Conservation (phyloP, 2,797 vertebrate species). For the Yasuhikotakia modesta region DNA sequence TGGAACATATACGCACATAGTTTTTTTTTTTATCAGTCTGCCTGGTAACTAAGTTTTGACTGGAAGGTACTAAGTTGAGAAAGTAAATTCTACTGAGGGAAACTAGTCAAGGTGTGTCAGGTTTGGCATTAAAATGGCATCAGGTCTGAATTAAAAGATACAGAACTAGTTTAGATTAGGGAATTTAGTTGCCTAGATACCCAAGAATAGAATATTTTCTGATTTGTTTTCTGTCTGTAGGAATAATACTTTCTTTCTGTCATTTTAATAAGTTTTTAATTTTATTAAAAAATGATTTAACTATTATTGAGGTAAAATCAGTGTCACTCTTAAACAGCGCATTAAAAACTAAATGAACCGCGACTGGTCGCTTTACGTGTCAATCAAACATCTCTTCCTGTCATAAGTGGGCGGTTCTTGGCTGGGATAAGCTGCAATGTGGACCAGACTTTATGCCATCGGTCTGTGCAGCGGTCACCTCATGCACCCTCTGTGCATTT, state of each 20-base stretch:
- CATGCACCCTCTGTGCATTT: neutral
- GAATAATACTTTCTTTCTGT: neutral
- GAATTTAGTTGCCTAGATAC: too few relatives aligned
- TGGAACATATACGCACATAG: too few relatives aligned
- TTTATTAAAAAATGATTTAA: rapidly evolving
- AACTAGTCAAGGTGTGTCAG: too few relatives aligned
- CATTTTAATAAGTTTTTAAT: neutral
- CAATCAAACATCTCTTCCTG: neutral
- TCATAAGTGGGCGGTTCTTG: neutral
- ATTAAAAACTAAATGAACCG: neutral
- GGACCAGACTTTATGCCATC: neutral
- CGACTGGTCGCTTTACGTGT: neutral
- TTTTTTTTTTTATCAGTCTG: too few relatives aligned
- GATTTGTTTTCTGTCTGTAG: too few relatives aligned
- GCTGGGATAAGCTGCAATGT: neutral
- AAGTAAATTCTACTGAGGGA: too few relatives aligned
- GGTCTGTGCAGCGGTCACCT: neutral
- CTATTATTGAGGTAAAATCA: neutral
- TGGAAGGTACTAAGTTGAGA: too few relatives aligned
- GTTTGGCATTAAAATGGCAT: too few relatives aligned
- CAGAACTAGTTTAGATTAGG: too few relatives aligned
- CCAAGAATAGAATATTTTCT: too few relatives aligned
- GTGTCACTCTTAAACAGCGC: neutral
- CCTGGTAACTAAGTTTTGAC: too few relatives aligned
- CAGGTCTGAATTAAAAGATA: too few relatives aligned